Percentiles rank a stretch among this genome's conserved stretches.
These are phyloP conservation scores for Callipepla californica DNA, from an alignment of 2,113 vertebrate genomes.

Conservation along the genomic window DNA sequence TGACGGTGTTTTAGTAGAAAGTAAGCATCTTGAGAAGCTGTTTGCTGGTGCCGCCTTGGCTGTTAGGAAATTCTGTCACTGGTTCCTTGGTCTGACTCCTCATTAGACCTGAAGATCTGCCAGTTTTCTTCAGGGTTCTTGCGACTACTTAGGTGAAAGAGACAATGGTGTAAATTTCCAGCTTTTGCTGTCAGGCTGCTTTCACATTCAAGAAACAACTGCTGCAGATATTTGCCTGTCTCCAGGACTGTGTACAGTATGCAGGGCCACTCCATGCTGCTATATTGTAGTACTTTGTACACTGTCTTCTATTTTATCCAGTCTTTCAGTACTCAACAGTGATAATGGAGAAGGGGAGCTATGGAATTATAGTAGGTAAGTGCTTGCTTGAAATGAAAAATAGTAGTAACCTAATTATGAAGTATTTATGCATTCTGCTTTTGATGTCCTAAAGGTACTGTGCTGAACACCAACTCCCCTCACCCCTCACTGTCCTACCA, in stretches of 20 bases:
- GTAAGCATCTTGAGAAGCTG: neutral
- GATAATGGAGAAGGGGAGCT: neutral
- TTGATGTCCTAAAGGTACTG: neutral
- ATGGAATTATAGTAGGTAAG: neutral
- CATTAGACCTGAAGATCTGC: neutral
- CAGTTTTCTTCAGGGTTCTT: neutral
- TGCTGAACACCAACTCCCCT: neutral
- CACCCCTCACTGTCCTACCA: neutral
- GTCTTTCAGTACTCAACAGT: neutral
- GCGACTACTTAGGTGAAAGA: neutral
- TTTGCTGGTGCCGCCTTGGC: neutral
- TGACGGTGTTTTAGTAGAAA: neutral
- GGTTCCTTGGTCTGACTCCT: rapidly evolving
- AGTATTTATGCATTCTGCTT: neutral
- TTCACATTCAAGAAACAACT: neutral
- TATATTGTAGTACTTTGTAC: neutral
- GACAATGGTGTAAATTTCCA: neutral
- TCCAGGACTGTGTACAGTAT: neutral
- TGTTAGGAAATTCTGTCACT: neutral
- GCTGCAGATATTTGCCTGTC: neutral
- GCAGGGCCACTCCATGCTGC: neutral
- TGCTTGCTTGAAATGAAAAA: neutral
- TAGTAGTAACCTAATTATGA: neutral
- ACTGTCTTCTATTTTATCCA: neutral
- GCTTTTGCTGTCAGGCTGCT: neutral